Conservation (phyloP, 2,797 vertebrate genomes). For the Dromococcyx pavoninus region DNA sequence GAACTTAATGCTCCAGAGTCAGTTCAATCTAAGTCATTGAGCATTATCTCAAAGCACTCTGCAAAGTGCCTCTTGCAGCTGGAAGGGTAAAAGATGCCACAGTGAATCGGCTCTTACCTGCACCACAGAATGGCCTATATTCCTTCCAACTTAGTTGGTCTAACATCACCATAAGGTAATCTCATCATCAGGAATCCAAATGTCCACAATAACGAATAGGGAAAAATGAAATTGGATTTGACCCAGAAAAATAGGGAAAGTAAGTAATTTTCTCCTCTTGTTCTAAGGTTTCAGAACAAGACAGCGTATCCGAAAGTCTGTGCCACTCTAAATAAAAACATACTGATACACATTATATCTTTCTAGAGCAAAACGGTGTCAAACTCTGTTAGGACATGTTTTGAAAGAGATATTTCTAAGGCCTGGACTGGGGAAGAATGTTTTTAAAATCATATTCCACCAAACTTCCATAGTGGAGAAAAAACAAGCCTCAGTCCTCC, state of each 20-base stretch:
- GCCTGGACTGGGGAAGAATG: background rate
- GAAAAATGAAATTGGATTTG: background rate
- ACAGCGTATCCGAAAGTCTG: background rate
- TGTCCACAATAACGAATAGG: background rate
- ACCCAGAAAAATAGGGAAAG: background rate
- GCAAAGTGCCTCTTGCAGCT: background rate
- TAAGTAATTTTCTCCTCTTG: background rate
- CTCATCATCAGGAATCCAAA: background rate
- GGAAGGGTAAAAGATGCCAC: background rate
- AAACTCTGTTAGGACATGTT: background rate
- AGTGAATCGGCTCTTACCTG: background rate
- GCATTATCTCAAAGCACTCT: background rate
- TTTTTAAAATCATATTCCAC: background rate
- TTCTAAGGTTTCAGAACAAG: background rate
- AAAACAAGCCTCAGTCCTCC: background rate
- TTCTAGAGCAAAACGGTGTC: background rate
- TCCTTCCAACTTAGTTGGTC: background rate
- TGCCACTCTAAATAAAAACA: background rate
- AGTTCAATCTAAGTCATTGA: background rate
- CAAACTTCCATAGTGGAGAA: background rate
- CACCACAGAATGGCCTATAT: background rate
- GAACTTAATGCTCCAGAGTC: background rate
- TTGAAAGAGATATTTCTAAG: background rate
- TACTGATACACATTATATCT: background rate
- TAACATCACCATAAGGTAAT: background rate